A percentile compares a stretch with the other conserved stretches of the same genome.
These are phyloP conservation scores for Progne subis DNA, from an alignment of 2,113 vertebrate genomes.

Conservation along the genomic window DNA sequence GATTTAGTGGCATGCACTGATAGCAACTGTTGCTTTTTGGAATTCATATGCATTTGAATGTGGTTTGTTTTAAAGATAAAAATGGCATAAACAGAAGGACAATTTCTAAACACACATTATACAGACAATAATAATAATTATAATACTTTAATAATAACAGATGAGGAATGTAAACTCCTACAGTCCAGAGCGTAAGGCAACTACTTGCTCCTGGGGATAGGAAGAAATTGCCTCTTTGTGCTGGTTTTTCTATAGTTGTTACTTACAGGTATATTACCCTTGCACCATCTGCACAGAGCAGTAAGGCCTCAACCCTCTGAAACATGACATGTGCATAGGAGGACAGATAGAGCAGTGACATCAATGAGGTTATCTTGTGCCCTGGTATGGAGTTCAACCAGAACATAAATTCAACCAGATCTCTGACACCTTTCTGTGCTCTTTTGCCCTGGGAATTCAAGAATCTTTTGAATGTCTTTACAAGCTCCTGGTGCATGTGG, in stretches of 20 bases:
- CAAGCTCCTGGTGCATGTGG: background rate
- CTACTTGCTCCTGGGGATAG: background rate
- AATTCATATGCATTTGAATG: background rate
- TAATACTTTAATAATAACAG: background rate
- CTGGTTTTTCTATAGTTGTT: background rate
- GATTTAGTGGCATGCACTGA: background rate
- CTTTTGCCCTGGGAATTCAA: background rate
- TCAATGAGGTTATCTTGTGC: background rate
- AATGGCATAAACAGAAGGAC: background rate
- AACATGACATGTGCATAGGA: fast-evolving
- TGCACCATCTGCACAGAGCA: background rate
- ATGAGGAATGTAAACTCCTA: background rate
- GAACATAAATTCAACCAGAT: background rate
- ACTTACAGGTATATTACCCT: background rate
- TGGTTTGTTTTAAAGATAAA: background rate
- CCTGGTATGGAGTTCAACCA: background rate
- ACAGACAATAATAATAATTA: background rate
- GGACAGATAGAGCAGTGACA: background rate
- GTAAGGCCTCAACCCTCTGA: background rate
- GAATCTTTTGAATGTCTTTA: background rate
- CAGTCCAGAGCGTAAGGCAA: background rate
- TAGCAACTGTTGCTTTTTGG: background rate
- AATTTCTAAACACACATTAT: background rate
- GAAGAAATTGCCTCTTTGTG: background rate
- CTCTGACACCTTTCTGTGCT: background rate